phyloP scores from a whole-genome alignment of 2,888 invertebrate species.

The Atethmia centrago region DNA sequence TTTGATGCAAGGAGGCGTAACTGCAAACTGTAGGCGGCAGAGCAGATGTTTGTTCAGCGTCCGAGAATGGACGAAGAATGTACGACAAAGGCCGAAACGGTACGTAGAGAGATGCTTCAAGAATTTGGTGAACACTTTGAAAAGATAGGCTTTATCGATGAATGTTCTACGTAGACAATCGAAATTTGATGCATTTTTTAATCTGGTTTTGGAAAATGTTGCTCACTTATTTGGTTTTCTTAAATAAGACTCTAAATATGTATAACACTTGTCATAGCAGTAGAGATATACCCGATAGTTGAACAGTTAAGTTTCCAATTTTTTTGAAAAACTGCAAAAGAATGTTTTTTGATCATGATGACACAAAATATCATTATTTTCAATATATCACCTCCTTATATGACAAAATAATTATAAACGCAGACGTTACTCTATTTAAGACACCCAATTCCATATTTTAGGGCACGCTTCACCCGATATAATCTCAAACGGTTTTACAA shows the following conservation, averaged over 20 bases:
- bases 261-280: background rate
- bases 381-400: background rate
- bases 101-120: constrained; percentile 63
- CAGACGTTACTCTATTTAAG: constrained; percentile 46
- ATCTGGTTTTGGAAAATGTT: background rate
- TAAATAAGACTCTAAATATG: too few relatives aligned
- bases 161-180: too few relatives aligned
- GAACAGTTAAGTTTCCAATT: background rate
- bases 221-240: background rate
- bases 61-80: constrained; percentile 63
- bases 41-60: constrained; percentile 84
- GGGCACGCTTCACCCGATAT: constrained; percentile 69
- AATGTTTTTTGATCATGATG: background rate
- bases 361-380: background rate
- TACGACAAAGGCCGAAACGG: constrained; percentile 69
- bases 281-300: background rate
- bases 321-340: background rate
- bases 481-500: constrained; percentile 80
- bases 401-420: background rate
- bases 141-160: background rate
- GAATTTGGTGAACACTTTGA: constrained; percentile 33
- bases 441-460: constrained; percentile 57
- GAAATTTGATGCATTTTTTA: constrained; percentile 14
- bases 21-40: constrained; percentile 55
- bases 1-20: constrained; percentile 70